phyloP scores from a whole-genome alignment of 2,113 vertebrate genomes.

The Phrynosoma blainvillii region DNA sequence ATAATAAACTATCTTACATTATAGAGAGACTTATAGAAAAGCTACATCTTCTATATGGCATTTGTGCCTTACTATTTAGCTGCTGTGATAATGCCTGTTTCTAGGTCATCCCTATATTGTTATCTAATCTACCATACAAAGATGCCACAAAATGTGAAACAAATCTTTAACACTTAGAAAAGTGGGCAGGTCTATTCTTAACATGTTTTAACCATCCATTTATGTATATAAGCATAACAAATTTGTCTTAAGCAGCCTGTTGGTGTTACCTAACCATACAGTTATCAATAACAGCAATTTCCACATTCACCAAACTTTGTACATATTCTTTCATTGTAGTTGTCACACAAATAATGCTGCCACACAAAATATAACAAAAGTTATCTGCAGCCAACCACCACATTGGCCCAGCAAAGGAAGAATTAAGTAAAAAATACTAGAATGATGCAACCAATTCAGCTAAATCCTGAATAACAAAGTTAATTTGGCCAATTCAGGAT shows the following conservation, averaged over 20 bases:
- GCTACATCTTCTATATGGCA: background rate
- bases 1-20: background rate
- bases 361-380: too few relatives aligned
- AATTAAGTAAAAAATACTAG: background rate
- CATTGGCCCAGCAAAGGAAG: background rate
- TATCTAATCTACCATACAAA: background rate
- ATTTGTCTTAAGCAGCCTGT: background rate
- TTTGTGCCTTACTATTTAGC: background rate
- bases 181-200: background rate
- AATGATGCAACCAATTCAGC: background rate
- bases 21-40: background rate
- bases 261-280: background rate
- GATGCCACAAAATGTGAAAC: background rate
- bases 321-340: background rate
- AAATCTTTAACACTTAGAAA: background rate
- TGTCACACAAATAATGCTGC: background rate
- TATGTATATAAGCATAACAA: constrained; percentile 2
- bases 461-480: too few relatives aligned
- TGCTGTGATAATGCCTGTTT: background rate
- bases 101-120: background rate
- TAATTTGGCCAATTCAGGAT: background rate
- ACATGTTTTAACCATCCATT: background rate
- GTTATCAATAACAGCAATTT: background rate
- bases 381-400: background rate
- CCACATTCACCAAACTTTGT: background rate